Conservation (phyloP, 2,888 invertebrate species). For the Metacarcinus magister region DNA sequence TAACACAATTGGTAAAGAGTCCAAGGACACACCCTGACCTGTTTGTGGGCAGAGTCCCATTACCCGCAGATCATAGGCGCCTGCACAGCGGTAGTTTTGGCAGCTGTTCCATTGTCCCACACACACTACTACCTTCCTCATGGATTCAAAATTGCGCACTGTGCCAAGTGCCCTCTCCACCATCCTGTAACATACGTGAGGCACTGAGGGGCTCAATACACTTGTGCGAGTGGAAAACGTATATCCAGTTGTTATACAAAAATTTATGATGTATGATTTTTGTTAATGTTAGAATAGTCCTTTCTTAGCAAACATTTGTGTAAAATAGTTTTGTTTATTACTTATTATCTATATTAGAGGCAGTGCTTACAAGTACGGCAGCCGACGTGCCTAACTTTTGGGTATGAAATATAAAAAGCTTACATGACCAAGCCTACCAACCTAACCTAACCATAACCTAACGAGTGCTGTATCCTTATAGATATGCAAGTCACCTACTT, state of each 20-base stretch:
- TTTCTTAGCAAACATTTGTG: not conserved
- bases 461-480: no score
- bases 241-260: not conserved
- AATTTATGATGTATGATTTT: not conserved
- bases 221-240: not conserved
- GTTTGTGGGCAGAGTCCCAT: conserved; percentile 98
- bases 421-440: no score
- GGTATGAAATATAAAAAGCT: no score
- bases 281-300: not conserved
- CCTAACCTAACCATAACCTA: no score
- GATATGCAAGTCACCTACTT: no score
- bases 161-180: conserved; percentile 99
- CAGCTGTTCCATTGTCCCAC: conserved; percentile 99
- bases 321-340: not conserved
- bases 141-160: conserved; percentile 98
- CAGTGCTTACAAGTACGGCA: no score
- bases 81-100: conserved; percentile 92
- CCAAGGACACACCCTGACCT: conserved; percentile 84
- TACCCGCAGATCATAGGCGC: conserved; percentile 90
- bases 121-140: conserved; percentile 99
- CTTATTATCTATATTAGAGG: not conserved
- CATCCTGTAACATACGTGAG: conserved; percentile 89
- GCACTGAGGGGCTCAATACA: not conserved
- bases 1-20: not conserved
- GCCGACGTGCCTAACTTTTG: no score